Conservation (phyloP, 2,888 invertebrate genomes). For the Amblyjoppa proteus region DNA sequence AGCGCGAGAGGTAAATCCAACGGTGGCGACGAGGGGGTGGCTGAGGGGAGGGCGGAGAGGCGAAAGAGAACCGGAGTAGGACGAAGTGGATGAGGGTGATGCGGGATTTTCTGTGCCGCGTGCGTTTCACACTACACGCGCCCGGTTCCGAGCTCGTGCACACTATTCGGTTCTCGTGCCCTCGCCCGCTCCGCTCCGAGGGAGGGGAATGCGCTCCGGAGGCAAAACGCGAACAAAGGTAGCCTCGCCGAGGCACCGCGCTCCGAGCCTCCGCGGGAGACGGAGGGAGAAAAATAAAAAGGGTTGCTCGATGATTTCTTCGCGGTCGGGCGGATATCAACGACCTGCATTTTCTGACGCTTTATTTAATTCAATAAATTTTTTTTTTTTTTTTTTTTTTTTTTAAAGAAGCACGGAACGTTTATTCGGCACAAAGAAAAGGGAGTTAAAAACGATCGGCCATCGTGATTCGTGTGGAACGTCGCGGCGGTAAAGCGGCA, state of each 20-base stretch:
- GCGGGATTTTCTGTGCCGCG: slow-evolving; percentile 36
- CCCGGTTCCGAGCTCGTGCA: slow-evolving; percentile 4
- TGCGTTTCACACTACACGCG: slow-evolving; percentile 49
- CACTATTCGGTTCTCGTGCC: slow-evolving; percentile 24
- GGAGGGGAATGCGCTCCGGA: background rate
- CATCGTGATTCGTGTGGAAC: background rate
- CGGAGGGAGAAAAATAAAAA: background rate
- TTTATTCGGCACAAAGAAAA: background rate
- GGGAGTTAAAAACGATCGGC: background rate
- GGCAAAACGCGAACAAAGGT: slow-evolving; percentile 42
- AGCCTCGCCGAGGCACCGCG: slow-evolving; percentile 9
- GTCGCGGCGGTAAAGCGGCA: slow-evolving; percentile 24
- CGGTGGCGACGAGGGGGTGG: slow-evolving; percentile 27
- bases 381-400: background rate
- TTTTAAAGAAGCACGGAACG: background rate
- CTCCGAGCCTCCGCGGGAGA: slow-evolving; percentile 4
- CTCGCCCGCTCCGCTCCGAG: slow-evolving; percentile 18
- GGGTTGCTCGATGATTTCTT: slow-evolving; percentile 16
- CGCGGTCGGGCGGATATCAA: slow-evolving; percentile 26
- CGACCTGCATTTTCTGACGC: background rate
- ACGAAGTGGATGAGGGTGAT: slow-evolving; percentile 11
- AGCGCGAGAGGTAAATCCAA: slow-evolving; percentile 22
- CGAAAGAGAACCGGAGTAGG: background rate
- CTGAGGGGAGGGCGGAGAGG: background rate
- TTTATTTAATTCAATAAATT: background rate